Evolutionary conservation across 1,140 invertebrate genomes (phyloP).

Genomic region (Potamilus streckersoni): DNA sequence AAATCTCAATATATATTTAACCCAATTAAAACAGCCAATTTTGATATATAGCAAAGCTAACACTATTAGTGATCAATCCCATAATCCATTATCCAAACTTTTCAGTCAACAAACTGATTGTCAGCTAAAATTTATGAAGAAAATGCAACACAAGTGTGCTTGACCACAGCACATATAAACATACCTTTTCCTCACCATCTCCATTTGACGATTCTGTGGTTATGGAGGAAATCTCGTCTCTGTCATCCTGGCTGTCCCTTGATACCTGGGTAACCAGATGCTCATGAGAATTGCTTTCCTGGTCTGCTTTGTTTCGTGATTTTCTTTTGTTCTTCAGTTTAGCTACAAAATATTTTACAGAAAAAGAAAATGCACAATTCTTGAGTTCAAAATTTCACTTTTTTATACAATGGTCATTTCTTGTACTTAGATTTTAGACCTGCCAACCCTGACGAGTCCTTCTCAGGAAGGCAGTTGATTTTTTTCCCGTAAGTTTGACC

Average conservation of each 20-base stretch:
- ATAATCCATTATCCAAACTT: background rate
- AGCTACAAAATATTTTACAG: conserved; percentile 17
- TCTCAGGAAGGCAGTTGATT: too few species aligned
- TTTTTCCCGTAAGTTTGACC: too few species aligned
- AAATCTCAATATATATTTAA: too few species aligned
- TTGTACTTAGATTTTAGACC: too few species aligned
- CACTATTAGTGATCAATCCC: background rate
- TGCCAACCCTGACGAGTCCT: too few species aligned
- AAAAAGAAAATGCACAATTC: background rate
- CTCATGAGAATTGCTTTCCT: conserved; percentile 21
- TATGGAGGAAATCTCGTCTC: conserved; percentile 80
- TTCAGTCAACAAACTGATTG: background rate
- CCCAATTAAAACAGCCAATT: background rate
- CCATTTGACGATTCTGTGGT: conserved; percentile 79
- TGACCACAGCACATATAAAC: background rate
- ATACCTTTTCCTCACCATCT: conserved; percentile 70
- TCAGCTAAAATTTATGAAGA: too few species aligned
- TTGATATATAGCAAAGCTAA: background rate
- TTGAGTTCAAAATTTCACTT: background rate
- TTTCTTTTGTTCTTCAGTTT: conserved; percentile 45
- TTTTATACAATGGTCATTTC: background rate
- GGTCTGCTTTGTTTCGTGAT: conserved; percentile 31
- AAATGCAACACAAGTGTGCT: too few species aligned
- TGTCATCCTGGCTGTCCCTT: conserved; percentile 47
- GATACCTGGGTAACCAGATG: conserved; percentile 32